These are phyloP conservation scores for Habroteleia sp. DNA, from an alignment of 2,888 invertebrate species.

Conservation along the genomic window DNA sequence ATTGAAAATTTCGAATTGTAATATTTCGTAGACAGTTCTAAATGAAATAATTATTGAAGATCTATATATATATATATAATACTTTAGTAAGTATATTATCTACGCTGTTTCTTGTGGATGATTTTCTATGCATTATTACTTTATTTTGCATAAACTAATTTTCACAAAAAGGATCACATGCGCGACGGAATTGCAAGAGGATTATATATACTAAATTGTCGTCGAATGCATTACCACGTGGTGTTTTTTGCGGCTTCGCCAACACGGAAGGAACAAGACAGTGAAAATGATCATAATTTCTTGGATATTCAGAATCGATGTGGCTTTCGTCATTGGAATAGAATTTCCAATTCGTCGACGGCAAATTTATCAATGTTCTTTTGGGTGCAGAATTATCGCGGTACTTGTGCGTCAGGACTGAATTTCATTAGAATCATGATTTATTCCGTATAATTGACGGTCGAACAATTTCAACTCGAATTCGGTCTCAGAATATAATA, in stretches of 20 bases:
- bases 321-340: constrained; percentile 26
- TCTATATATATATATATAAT: too few relatives aligned
- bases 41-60: too few relatives aligned
- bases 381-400: constrained; percentile 1
- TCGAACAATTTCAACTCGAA: constrained; percentile 6
- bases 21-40: too few relatives aligned
- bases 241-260: too few relatives aligned
- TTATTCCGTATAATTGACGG: constrained; percentile 23
- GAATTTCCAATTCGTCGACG: constrained; percentile 18
- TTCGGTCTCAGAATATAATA: background rate
- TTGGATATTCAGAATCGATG: constrained; percentile 22
- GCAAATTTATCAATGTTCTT: constrained; percentile 24
- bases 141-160: constrained; percentile 7
- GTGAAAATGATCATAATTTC: constrained; percentile 27
- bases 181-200: too few relatives aligned
- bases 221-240: too few relatives aligned
- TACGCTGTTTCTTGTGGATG: too few relatives aligned
- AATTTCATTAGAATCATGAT: constrained; percentile 31
- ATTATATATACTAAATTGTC: too few relatives aligned
- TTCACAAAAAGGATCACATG: background rate
- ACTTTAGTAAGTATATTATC: too few relatives aligned
- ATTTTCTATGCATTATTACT: background rate
- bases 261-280: too few relatives aligned
- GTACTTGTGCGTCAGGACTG: constrained; percentile 5
- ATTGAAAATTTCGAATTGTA: too few relatives aligned